phyloP scores from a whole-genome alignment of 2,113 vertebrate genomes.

The Phylloscopus whistleri region DNA sequence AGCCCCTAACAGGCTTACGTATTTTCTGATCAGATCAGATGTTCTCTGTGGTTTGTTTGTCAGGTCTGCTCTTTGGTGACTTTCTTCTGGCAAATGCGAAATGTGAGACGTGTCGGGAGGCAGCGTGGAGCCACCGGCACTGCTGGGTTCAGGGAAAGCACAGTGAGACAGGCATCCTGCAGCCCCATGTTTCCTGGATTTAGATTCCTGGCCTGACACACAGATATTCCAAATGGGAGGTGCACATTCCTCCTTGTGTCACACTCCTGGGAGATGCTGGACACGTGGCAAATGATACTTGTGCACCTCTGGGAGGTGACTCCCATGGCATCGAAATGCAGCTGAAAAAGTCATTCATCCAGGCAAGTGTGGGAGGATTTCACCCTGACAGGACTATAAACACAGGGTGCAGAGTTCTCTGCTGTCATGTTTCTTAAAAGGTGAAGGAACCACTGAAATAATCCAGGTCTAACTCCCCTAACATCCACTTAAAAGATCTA shows the following conservation, averaged over 20 bases:
- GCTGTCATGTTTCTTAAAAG: not conserved
- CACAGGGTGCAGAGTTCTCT: not conserved
- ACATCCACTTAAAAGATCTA: not conserved
- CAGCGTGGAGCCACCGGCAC: not conserved
- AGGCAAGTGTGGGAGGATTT: not conserved
- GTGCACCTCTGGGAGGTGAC: not conserved
- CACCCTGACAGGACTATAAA: not conserved
- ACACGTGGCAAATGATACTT: not conserved
- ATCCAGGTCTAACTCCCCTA: not conserved
- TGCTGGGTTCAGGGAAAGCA: not conserved
- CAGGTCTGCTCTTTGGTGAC: conserved; percentile 10
- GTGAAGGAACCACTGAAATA: not conserved
- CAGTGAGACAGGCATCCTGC: not conserved
- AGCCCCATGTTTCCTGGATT: not conserved
- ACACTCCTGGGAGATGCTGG: not conserved
- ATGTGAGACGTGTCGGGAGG: not conserved
- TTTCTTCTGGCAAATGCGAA: conserved; percentile 21
- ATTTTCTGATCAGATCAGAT: conserved; percentile 48
- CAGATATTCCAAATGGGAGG: not conserved
- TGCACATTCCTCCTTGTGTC: not conserved
- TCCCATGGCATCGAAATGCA: not conserved
- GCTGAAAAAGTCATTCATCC: not conserved
- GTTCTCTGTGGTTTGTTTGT: conserved; percentile 42
- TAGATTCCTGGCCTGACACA: not conserved
- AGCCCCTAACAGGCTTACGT: not conserved